Conservation (phyloP, 2,797 vertebrate species). For the Enteromius argenteus region DNA sequence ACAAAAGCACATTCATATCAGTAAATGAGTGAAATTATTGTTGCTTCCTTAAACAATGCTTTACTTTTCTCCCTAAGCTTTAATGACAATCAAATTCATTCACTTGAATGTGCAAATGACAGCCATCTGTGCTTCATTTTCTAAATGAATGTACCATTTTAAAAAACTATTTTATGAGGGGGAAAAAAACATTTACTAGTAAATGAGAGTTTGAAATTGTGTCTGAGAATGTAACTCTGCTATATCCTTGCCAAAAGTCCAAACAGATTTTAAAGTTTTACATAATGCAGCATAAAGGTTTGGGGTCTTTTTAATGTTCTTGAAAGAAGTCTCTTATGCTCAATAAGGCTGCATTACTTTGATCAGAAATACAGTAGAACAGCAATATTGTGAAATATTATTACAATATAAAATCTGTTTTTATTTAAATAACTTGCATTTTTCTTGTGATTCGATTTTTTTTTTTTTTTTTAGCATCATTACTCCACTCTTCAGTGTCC, state of each 20-base stretch:
- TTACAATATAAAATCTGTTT: neutral
- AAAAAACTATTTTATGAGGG: neutral
- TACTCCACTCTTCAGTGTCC: neutral
- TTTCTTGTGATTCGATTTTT: neutral
- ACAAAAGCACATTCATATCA: neutral
- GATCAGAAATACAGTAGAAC: neutral
- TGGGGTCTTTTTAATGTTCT: neutral
- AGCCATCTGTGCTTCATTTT: neutral
- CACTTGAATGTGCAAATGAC: neutral
- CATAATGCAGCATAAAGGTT: neutral
- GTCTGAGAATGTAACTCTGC: neutral
- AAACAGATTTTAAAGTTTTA: neutral
- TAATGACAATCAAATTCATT: neutral
- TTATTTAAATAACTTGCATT: too few relatives aligned
- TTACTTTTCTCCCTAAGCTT: neutral
- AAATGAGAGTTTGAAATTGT: neutral
- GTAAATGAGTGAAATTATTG: neutral
- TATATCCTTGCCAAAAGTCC: neutral
- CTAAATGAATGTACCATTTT: neutral
- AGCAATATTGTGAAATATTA: neutral
- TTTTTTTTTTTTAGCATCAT: neutral
- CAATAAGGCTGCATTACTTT: neutral
- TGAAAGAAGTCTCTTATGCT: neutral
- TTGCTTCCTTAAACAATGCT: neutral
- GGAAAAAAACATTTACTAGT: neutral